Evolutionary conservation across 1,140 invertebrate species (phyloP), one percentile per base, ranked within the genome.

Genomic region (Asbolus verrucosus): DNA sequence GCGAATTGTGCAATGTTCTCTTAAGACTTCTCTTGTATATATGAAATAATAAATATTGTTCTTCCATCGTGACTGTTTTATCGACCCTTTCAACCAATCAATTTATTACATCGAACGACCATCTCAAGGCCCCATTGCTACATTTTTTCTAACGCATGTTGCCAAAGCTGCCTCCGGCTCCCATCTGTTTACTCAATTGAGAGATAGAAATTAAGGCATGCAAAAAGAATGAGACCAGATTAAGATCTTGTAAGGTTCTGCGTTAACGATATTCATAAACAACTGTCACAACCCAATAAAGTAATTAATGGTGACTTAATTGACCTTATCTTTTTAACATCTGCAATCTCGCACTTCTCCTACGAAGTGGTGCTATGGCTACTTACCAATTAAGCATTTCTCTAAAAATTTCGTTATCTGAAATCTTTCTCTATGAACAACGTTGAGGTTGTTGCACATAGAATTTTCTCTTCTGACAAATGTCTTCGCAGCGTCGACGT

Each of bases 261-360:
- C 46, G 46, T 54, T 46, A 62, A 62, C 60, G 60, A 62, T 62
- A 62, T 62, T 62, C 66, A 71, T 70, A 70, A 73, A 71, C 54
- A 71, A 73, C 63, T 71, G 68, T 70, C 72, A 70, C 68, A 63
- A 18, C 46, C 54, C 72, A 73, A 73, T 73, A 73, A 73, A 73
- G 72, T 73, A 71, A 73, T 73, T 73, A 73, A 73, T 69, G 59
- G 63, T 67, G 72, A 71, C 69, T 73, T 73, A 73, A 73, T 73
- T 73, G 72, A 62, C 67, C 65, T 69, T 70, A 73, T 73, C 72
- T 54, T 54, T 54, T 54, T 2, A 27, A 54, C 46, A 54, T 54
- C 46, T 54, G 19, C 11, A 27, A 27, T 19, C 14, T 13, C 16
- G 43, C 11, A 36, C 43, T 50, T 50, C 43, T 19, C 18, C 16